phyloP scores from a whole-genome alignment of 37 sponge, comb jelly and placozoan genomes.

The Petrosia ficiformis region DNA sequence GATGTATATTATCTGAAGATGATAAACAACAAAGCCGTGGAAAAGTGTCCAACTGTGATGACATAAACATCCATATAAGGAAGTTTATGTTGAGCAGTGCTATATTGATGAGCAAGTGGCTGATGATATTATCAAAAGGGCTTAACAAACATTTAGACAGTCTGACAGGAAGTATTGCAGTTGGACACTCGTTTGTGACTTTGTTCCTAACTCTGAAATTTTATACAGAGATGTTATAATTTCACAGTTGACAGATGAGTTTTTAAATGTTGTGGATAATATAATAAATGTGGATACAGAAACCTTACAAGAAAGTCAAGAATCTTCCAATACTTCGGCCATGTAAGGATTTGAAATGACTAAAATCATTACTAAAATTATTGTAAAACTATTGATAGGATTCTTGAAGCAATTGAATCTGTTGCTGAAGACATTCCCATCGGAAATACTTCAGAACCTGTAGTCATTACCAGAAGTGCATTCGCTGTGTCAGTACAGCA shows the following conservation, averaged over 20 bases:
- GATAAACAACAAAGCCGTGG: too few species aligned
- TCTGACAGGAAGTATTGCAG: too few species aligned
- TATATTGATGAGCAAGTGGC: too few species aligned
- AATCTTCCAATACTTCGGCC: conserved; percentile 6
- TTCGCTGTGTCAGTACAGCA: conserved; percentile 7
- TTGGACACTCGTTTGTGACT: too few species aligned
- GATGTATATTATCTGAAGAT: neutral
- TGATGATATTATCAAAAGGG: too few species aligned
- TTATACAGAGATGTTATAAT: too few species aligned
- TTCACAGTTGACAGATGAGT: conserved; percentile 6
- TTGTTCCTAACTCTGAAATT: too few species aligned
- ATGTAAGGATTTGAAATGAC: conserved; percentile 3
- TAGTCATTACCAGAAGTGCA: neutral
- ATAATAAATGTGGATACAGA: conserved; percentile 15
- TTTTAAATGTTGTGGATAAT: conserved; percentile 37
- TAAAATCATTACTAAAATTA: too few species aligned
- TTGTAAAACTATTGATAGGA: conserved; percentile 2
- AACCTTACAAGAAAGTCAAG: conserved; percentile 24
- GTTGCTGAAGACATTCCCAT: conserved; percentile 8
- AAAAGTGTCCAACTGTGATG: too few species aligned
- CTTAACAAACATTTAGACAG: too few species aligned
- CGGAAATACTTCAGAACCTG: neutral
- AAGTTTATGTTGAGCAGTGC: too few species aligned
- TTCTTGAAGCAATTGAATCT: conserved; percentile 7
- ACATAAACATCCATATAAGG: too few species aligned